Evolutionary conservation across 2,888 invertebrate species (phyloP), one percentile per base, ranked within the genome.

Genomic region (Caenorhabditis sp.): DNA sequence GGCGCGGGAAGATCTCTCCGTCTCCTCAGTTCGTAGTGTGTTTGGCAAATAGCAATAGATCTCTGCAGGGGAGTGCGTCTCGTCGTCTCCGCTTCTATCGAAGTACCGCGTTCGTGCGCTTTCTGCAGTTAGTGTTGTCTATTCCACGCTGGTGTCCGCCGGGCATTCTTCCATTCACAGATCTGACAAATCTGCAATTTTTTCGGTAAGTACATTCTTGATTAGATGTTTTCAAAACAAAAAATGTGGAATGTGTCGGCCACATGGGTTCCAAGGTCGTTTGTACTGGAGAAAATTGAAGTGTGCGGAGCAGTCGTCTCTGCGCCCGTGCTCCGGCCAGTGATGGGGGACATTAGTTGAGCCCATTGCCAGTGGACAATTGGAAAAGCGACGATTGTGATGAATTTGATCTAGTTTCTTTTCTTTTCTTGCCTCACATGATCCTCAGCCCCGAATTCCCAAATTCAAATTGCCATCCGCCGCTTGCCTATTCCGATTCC

Each of bases 101-200:
- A 62, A 62, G 71, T 66, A 66, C 74, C 74, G 75, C 68, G 75
- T 75, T 75, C 75, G 68, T 53, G 56, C 63, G 68, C 62, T 55
- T 73, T 66, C 66, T 61, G 68, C 75, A 75, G 75, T 75, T 68
- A 68, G 75, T n/a, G n/a, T 75, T 62, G 68, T 55, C 75, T 61
- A 62, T 74, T 68, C 75, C 68, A 68, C 68, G 62, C 68, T 68
- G 75, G 68, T 53, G 68, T 68, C 75, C 68, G 43, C 75, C 75
- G 75, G 75, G 75, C 75, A 68, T 68, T 70, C 75, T 75, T 56
- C 75, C 75, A 75, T 75, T 62, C 75, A 62, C 62, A 75, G 75
- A 56, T 68, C 50, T 62, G 56, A 61, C 41, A 55, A 55, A 61
- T 48, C 62, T 39, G 61, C 74, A 66, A 53, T 68, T 22, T 9